These are phyloP conservation scores for Heterotis niloticus DNA, from an alignment of 2,113 vertebrate genomes.

Conservation along the genomic window DNA sequence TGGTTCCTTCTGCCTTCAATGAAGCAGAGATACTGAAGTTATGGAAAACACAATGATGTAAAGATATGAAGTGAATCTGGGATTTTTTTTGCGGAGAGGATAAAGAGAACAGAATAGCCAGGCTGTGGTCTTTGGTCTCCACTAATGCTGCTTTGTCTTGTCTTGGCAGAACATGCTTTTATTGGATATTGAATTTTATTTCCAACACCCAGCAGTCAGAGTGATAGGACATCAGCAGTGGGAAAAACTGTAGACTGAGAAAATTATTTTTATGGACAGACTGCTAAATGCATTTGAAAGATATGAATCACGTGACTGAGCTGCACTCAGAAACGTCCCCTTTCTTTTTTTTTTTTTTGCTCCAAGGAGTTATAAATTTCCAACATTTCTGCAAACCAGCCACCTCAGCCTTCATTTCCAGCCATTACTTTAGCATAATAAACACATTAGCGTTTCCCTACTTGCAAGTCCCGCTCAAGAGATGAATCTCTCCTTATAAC, in stretches of 20 bases:
- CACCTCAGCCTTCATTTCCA: conserved; percentile 64
- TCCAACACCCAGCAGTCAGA: conserved; percentile 35
- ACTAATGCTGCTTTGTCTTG: conserved; percentile 45
- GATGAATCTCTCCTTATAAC: conserved; percentile 66
- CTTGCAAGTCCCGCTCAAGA: conserved; percentile 56
- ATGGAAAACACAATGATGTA: too few species aligned
- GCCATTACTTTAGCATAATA: conserved; percentile 71
- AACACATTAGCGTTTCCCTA: conserved; percentile 65
- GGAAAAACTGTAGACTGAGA: conserved; percentile 7
- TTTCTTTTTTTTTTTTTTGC: conserved; percentile 54
- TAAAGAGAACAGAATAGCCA: neutral
- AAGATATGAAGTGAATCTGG: neutral
- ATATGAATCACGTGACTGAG: conserved; percentile 55
- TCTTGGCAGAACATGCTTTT: conserved; percentile 36
- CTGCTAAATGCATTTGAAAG: conserved; percentile 35
- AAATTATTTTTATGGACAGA: conserved; percentile 8
- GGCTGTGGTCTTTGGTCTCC: neutral
- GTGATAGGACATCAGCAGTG: conserved; percentile 23
- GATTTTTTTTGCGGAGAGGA: neutral
- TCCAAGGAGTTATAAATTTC: conserved; percentile 51
- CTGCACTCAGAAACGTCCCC: conserved; percentile 54
- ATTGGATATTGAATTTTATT: conserved; percentile 44
- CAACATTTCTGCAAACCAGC: conserved; percentile 59
- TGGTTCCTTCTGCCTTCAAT: too few species aligned
- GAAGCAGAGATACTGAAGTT: too few species aligned